phyloP scores from a whole-genome alignment of 2,888 invertebrate genomes.

The Stenurella melanura region DNA sequence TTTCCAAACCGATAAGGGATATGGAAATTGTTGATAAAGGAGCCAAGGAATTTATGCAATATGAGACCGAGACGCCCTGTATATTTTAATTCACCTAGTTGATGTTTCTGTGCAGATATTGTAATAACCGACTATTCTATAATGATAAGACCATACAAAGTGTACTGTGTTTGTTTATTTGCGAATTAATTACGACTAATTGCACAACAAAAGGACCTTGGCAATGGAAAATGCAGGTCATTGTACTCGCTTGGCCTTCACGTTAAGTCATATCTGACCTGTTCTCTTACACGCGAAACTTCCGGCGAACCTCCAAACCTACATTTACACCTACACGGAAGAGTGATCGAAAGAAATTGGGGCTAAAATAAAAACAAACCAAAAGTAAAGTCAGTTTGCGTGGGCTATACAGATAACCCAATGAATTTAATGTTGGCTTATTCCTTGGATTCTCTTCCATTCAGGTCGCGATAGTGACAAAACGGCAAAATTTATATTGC shows the following conservation, averaged over 20 bases:
- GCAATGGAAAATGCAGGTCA: slow-evolving; percentile 45
- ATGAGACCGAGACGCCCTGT: too few relatives aligned
- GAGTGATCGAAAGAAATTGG: slow-evolving; percentile 18
- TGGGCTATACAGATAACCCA: too few relatives aligned
- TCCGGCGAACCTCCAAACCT: slow-evolving; percentile 54
- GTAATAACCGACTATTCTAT: neutral
- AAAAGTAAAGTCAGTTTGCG: neutral
- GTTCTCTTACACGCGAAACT: slow-evolving; percentile 32
- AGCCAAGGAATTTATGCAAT: too few relatives aligned
- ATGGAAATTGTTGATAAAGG: too few relatives aligned
- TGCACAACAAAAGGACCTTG: slow-evolving; percentile 46
- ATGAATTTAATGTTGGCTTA: neutral
- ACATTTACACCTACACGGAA: slow-evolving; percentile 42
- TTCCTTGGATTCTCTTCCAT: neutral
- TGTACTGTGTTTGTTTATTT: neutral
- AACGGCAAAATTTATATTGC: neutral
- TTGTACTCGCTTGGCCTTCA: slow-evolving; percentile 47
- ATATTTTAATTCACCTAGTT: too few relatives aligned
- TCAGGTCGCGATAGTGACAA: neutral
- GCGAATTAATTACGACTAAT: slow-evolving; percentile 3
- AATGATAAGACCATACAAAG: neutral
- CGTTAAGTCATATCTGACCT: slow-evolving; percentile 37
- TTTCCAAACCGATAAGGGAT: too few relatives aligned
- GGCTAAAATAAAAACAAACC: neutral
- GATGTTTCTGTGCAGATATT: too few relatives aligned